phyloP scores from a whole-genome alignment of 1,140 invertebrate genomes.

The Drosophila neocordata region DNA sequence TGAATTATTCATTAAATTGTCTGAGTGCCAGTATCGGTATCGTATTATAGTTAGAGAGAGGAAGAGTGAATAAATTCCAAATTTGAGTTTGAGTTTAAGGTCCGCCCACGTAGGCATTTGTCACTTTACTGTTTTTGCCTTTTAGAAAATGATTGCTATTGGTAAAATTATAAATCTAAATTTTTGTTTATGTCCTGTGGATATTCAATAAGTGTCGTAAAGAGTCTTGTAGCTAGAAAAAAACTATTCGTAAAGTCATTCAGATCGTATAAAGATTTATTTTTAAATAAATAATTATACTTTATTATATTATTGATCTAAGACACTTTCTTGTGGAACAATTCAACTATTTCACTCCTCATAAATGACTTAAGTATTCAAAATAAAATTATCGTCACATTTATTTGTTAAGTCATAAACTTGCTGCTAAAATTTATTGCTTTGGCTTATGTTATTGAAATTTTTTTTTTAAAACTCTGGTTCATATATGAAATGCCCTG shows the following conservation, averaged over 20 bases:
- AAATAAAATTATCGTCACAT: not conserved
- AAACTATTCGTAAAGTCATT: too few relatives aligned
- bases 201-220: too few relatives aligned
- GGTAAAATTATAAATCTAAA: too few relatives aligned
- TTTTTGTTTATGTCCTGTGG: too few relatives aligned
- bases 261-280: too few relatives aligned
- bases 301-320: too few relatives aligned
- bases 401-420: not conserved
- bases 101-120: slow-evolving; percentile 5
- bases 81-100: not conserved
- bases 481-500: not conserved
- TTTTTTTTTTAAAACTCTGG: not conserved
- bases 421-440: not conserved
- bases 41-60: not conserved
- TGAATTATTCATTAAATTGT: slow-evolving; percentile 51
- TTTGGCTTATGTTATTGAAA: not conserved
- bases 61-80: not conserved
- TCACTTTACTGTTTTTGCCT: not conserved
- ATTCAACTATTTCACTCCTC: not conserved
- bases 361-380: not conserved
- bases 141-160: not conserved
- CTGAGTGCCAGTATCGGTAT: slow-evolving; percentile 7
- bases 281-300: too few relatives aligned
- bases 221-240: too few relatives aligned
- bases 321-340: too few relatives aligned